phyloP scores from a whole-genome alignment of 2,888 invertebrate species.

The Nipponacmea schrenckii region DNA sequence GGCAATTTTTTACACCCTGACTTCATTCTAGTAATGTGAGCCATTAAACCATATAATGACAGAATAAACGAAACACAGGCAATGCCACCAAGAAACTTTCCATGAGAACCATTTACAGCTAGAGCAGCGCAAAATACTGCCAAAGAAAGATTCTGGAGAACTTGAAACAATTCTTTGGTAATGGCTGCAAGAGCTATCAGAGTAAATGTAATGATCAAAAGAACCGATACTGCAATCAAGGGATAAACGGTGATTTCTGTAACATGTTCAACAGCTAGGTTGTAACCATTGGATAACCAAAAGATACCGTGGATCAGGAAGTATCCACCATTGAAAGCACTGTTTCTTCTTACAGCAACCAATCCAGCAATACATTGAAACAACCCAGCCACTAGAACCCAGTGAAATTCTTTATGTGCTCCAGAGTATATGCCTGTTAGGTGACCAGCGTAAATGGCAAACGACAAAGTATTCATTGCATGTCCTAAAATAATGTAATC shows the following conservation, averaged over 20 bases:
- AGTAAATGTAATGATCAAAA: conserved; percentile 35
- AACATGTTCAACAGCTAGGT: conserved; percentile 32
- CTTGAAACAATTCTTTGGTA: conserved; percentile 37
- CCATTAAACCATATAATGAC: conserved; percentile 44
- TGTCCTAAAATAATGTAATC: conserved; percentile 43
- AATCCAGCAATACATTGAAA: conserved; percentile 37
- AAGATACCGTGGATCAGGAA: conserved; percentile 39
- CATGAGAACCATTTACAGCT: conserved; percentile 31
- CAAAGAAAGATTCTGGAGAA: conserved; percentile 34
- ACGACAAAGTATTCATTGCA: conserved; percentile 40
- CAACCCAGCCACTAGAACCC: conserved; percentile 40
- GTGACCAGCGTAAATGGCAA: conserved; percentile 39
- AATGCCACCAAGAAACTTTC: conserved; percentile 38
- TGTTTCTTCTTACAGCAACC: conserved; percentile 36
- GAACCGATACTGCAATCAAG: conserved; percentile 35
- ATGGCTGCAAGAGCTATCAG: conserved; percentile 34
- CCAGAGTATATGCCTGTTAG: conserved; percentile 32
- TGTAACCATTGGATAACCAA: conserved; percentile 42
- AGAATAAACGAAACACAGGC: conserved; percentile 42
- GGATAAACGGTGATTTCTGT: conserved; percentile 19
- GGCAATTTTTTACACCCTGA: conserved; percentile 36
- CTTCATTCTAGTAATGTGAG: conserved; percentile 34
- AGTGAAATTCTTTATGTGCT: conserved; percentile 34
- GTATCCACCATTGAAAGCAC: conserved; percentile 32
- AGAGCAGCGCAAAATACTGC: conserved; percentile 36